Evolutionary conservation across 2,888 invertebrate species (phyloP).

Genomic region (Lacanobia wlatinum): DNA sequence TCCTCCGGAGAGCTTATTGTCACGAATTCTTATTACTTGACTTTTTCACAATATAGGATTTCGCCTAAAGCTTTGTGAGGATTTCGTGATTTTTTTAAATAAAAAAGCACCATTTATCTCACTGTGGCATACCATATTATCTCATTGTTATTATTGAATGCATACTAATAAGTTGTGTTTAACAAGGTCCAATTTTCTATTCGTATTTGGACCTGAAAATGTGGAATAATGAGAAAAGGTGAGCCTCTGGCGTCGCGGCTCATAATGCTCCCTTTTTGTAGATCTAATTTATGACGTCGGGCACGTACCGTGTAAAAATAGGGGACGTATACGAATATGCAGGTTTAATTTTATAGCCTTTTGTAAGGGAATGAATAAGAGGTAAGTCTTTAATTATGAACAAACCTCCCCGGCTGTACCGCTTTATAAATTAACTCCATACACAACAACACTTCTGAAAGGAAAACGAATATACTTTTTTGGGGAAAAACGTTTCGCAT

Average conservation of each 20-base stretch:
- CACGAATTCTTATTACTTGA: slow-evolving; percentile 22
- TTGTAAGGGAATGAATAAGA: slow-evolving; percentile 84
- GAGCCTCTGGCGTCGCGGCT: slow-evolving; percentile 78
- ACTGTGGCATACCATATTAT: slow-evolving; percentile 22
- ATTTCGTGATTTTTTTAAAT: slow-evolving; percentile 14
- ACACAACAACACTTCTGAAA: slow-evolving; percentile 75
- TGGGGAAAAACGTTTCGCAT: slow-evolving; percentile 64
- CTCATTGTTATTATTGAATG: slow-evolving; percentile 64
- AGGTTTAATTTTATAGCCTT: slow-evolving; percentile 85
- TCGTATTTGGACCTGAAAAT: slow-evolving; percentile 74
- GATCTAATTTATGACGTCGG: slow-evolving; percentile 85
- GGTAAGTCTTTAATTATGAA: slow-evolving; percentile 85
- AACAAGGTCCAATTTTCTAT: slow-evolving; percentile 73
- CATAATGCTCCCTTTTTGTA: slow-evolving; percentile 84
- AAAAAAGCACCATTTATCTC: slow-evolving; percentile 20
- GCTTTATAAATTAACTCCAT: slow-evolving; percentile 78
- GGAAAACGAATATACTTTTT: slow-evolving; percentile 67
- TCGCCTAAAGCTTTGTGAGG: slow-evolving; percentile 7
- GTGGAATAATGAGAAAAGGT: slow-evolving; percentile 81
- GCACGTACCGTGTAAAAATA: slow-evolving; percentile 83
- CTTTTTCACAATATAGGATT: slow-evolving; percentile 17
- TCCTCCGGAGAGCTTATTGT: slow-evolving; percentile 24
- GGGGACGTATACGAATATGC: slow-evolving; percentile 83
- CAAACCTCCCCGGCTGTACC: slow-evolving; percentile 72
- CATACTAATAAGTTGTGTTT: slow-evolving; percentile 66